phyloP scores from a whole-genome alignment of 2,797 vertebrate genomes.

The Rhabdophis nuchalis region DNA sequence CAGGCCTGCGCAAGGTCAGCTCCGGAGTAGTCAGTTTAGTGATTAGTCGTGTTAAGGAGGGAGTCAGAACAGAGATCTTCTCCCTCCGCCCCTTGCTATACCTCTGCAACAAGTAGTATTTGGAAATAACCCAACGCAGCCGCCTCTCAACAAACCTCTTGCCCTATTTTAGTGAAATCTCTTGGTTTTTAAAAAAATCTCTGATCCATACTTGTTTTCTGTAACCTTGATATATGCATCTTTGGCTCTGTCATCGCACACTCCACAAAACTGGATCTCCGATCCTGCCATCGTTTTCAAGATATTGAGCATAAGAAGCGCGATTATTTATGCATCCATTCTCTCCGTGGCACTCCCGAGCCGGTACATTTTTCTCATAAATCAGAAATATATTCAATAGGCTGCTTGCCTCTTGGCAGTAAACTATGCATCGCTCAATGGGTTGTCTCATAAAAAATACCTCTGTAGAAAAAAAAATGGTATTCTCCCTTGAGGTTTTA shows the following conservation, averaged over 20 bases:
- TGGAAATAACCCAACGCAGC: background rate
- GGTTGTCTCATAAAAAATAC: conserved; percentile 54
- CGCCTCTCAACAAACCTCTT: background rate
- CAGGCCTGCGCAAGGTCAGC: too few relatives aligned
- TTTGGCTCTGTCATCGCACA: background rate
- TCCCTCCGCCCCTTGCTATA: background rate
- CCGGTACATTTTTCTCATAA: conserved; percentile 43
- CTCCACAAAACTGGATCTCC: background rate
- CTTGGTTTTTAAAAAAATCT: background rate
- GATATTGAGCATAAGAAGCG: conserved; percentile 17
- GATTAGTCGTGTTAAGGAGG: too few relatives aligned
- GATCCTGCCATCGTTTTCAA: background rate
- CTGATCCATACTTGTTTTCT: background rate
- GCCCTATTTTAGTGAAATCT: background rate
- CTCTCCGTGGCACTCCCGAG: conserved; percentile 4
- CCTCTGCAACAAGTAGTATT: background rate
- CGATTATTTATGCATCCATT: conserved; percentile 15
- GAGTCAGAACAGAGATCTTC: too few relatives aligned
- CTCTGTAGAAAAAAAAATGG: conserved; percentile 33
- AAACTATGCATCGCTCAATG: conserved; percentile 42
- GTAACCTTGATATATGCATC: background rate
- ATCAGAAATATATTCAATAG: conserved; percentile 55
- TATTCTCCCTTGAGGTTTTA: conserved; percentile 40
- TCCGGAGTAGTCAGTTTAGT: too few relatives aligned
- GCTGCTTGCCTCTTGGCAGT: conserved; percentile 40